Conservation (phyloP, 2,113 vertebrate species). For the Chaenogobius annularis region DNA sequence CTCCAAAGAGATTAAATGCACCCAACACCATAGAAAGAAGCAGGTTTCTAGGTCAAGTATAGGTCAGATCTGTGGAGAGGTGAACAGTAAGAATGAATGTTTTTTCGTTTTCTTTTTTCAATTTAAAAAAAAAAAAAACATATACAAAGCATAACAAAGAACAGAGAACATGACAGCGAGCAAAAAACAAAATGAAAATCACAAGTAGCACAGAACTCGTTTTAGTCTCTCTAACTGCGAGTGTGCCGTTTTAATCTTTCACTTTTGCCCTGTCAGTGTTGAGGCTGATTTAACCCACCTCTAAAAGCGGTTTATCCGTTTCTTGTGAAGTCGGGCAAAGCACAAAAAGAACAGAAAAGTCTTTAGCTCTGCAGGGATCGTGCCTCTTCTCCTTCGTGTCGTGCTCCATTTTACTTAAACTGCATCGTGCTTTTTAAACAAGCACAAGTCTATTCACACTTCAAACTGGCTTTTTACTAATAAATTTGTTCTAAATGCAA, state of each 20-base stretch:
- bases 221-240: not conserved
- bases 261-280: constrained; percentile 38
- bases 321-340: constrained; percentile 66
- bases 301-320: constrained; percentile 33
- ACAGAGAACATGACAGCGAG: no score
- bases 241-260: not conserved
- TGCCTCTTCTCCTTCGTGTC: constrained; percentile 2
- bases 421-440: not conserved
- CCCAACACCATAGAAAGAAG: no score
- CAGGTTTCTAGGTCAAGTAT: no score
- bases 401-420: constrained; percentile 5
- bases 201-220: no score
- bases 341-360: constrained; percentile 28
- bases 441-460: not conserved
- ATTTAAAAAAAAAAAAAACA: no score
- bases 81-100: no score
- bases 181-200: no score
- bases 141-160: no score
- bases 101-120: no score
- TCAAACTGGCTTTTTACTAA: not conserved
- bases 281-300: constrained; percentile 49
- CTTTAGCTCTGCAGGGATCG: constrained; percentile 39
- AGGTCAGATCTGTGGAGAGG: no score
- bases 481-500: not conserved
- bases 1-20: no score